Evolutionary conservation across 2,888 invertebrate genomes (phyloP).

Genomic region (Metopia argyrocephala): DNA sequence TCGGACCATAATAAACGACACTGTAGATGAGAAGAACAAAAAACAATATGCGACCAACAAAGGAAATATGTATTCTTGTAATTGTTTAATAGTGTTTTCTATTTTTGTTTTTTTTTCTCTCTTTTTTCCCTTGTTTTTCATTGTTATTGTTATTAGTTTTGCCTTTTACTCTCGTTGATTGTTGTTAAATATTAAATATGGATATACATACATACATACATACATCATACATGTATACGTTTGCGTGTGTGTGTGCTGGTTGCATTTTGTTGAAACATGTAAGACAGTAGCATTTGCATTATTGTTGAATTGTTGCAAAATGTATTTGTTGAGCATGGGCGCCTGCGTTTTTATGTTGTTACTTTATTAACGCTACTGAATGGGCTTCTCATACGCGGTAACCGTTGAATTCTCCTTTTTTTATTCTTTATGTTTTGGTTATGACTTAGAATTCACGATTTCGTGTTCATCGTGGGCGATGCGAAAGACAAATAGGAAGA

Average conservation of each 20-base stretch:
- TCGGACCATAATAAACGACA: not conserved
- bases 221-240: not conserved
- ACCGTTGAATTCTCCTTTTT: not conserved
- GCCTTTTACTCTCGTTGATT: too few species aligned
- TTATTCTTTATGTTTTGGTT: constrained; percentile 28
- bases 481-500: constrained; percentile 21
- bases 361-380: constrained; percentile 64
- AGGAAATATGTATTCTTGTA: constrained; percentile 3
- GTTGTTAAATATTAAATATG: constrained; percentile 27
- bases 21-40: not conserved
- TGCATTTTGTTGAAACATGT: constrained; percentile 49
- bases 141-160: too few species aligned
- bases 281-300: constrained; percentile 72
- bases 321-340: constrained; percentile 67
- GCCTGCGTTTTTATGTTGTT: constrained; percentile 67
- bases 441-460: constrained; percentile 66
- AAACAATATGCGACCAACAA: constrained; percentile 35
- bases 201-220: too few species aligned
- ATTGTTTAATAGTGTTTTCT: constrained; percentile 14
- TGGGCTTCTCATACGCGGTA: constrained; percentile 4
- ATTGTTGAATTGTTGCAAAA: constrained; percentile 63
- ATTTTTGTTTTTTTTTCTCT: constrained; percentile 36
- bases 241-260: not conserved
- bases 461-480: constrained; percentile 69
- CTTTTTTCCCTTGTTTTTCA: too few species aligned